These are phyloP conservation scores for Apodemus speciosus DNA, from an alignment of 2,113 vertebrate species.

Conservation along the genomic window DNA sequence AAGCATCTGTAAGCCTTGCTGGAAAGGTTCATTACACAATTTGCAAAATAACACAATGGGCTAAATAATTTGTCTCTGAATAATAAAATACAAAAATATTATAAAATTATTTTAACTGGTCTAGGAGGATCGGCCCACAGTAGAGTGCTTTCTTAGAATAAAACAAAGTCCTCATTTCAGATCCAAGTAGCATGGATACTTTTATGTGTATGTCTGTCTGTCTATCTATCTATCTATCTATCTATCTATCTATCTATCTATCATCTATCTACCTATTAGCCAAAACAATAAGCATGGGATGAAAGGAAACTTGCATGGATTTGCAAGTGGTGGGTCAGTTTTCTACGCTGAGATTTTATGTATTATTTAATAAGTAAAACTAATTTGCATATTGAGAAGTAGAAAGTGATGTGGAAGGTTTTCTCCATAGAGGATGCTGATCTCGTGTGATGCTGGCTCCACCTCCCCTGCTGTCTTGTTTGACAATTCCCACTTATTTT, in stretches of 20 bases:
- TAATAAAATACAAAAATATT: not conserved
- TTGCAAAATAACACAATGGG: not conserved
- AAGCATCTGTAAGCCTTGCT: not conserved
- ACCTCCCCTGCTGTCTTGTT: not conserved
- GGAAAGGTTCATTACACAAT: not conserved
- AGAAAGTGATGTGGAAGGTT: not conserved
- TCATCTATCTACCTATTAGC: not conserved
- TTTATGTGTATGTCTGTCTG: not conserved
- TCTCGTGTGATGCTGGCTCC: not conserved
- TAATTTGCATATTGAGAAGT: not conserved
- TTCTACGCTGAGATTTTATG: not conserved
- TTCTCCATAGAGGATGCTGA: not conserved
- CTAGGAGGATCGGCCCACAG: not conserved
- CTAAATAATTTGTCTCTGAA: not conserved
- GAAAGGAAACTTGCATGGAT: slow-evolving; percentile 5
- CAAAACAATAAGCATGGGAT: not conserved
- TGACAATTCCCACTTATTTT: not conserved
- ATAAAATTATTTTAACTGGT: not conserved
- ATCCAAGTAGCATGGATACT: too few relatives aligned
- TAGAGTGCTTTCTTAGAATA: not conserved
- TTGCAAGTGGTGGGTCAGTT: not conserved
- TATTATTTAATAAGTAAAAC: not conserved
- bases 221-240: not conserved
- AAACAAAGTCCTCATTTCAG: not conserved
- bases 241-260: not conserved